Conservation (phyloP, 2,797 vertebrate genomes). For the Mionectes olivaceus region DNA sequence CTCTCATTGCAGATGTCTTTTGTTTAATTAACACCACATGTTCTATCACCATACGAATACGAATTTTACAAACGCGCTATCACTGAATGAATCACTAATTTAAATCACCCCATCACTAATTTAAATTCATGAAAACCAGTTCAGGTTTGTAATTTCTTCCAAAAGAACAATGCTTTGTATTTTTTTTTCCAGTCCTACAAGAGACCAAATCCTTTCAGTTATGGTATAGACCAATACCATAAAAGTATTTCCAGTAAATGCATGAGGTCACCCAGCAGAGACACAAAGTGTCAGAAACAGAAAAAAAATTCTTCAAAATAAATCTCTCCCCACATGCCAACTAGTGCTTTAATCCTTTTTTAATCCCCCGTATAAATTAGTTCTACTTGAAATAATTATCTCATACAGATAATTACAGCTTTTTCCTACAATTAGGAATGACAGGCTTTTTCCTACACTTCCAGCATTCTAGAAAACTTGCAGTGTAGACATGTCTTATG, state of each 20-base stretch:
- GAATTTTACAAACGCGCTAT: background rate
- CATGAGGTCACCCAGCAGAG: background rate
- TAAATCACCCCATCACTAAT: background rate
- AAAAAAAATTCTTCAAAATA: rapidly evolving
- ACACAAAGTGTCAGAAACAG: background rate
- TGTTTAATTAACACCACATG: background rate
- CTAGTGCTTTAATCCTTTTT: background rate
- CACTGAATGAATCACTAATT: background rate
- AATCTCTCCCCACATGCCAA: background rate
- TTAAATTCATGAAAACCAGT: background rate
- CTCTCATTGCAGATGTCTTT: background rate
- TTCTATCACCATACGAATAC: background rate
- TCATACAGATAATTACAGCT: background rate
- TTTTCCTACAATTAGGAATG: background rate
- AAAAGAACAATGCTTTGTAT: background rate
- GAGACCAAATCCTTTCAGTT: background rate
- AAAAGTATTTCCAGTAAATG: background rate
- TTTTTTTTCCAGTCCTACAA: background rate
- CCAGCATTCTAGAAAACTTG: background rate
- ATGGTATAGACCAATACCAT: background rate
- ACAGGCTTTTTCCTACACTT: background rate
- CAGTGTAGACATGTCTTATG: background rate
- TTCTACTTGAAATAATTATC: background rate
- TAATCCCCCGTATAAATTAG: background rate
- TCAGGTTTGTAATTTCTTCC: background rate